Evolutionary conservation across 1,140 invertebrate species (phyloP).

Genomic region (Drosophila elegans): DNA sequence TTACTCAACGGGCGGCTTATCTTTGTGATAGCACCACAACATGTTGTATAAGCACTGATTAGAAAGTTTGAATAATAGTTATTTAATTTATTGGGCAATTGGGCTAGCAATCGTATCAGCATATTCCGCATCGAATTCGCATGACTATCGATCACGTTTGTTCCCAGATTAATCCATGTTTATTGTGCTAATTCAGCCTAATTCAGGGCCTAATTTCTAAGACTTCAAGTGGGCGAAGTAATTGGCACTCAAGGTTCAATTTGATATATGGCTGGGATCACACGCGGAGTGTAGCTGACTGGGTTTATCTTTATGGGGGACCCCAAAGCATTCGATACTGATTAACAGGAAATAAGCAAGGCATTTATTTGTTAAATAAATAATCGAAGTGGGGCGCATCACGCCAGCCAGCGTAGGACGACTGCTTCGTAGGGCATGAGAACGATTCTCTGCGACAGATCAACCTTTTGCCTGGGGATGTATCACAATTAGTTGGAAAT

Average conservation of each 20-base stretch:
- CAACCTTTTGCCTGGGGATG: slow-evolving; percentile 51
- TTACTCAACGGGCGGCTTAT: slow-evolving; percentile 15
- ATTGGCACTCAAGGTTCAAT: slow-evolving; percentile 32
- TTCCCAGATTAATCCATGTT: slow-evolving; percentile 9
- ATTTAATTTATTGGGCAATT: slow-evolving; percentile 16
- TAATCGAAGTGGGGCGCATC: slow-evolving; percentile 8
- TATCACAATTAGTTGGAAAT: background rate
- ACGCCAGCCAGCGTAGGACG: slow-evolving; percentile 71
- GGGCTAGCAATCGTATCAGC: background rate
- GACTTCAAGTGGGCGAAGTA: slow-evolving; percentile 26
- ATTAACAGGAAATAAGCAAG: slow-evolving; percentile 23
- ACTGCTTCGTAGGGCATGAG: slow-evolving; percentile 78
- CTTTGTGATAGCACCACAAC: background rate
- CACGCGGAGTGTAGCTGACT: slow-evolving; percentile 37
- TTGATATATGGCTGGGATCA: slow-evolving; percentile 6
- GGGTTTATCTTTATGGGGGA: slow-evolving; percentile 52
- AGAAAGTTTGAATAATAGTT: slow-evolving; percentile 7
- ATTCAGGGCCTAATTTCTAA: background rate
- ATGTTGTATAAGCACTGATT: slow-evolving; percentile 29
- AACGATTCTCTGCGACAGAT: slow-evolving; percentile 49
- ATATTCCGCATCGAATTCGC: no score
- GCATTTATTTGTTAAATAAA: slow-evolving; percentile 6
- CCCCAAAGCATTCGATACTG: slow-evolving; percentile 11
- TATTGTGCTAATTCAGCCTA: slow-evolving; percentile 2
- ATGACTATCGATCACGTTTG: background rate